These are phyloP conservation scores for Melanocharis versteri DNA, from an alignment of 2,113 vertebrate genomes.

Conservation along the genomic window DNA sequence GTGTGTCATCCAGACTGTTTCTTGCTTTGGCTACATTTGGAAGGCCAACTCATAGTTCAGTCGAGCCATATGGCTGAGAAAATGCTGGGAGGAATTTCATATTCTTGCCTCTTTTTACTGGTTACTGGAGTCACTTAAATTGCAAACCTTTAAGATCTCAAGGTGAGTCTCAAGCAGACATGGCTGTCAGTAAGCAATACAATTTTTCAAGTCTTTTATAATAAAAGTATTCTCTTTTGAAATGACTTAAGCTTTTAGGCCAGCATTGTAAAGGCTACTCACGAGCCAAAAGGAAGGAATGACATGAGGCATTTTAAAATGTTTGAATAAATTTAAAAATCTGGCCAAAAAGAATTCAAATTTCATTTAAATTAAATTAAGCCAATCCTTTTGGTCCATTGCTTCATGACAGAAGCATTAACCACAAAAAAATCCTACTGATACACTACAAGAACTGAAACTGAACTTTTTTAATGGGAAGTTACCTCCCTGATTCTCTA, in stretches of 20 bases:
- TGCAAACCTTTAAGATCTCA: not conserved
- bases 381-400: not conserved
- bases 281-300: not conserved
- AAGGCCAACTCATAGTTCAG: not conserved
- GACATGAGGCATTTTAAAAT: not conserved
- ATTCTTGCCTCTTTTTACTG: not conserved
- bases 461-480: not conserved
- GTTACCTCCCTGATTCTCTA: not conserved
- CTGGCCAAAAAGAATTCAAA: not conserved
- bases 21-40: not conserved
- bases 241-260: not conserved
- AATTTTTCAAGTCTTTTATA: not conserved
- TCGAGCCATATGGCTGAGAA: not conserved
- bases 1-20: not conserved
- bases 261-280: not conserved
- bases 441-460: not conserved
- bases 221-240: not conserved
- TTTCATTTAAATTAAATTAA: slow-evolving; percentile 12
- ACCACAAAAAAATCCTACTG: not conserved
- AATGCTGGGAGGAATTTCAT: not conserved
- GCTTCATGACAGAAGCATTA: not conserved
- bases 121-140: not conserved
- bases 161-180: not conserved
- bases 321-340: not conserved
- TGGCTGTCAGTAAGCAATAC: not conserved